Base-by-base conservation (phyloP, 2,888 invertebrate genomes). In the Eupithecia exiguata region DNA sequence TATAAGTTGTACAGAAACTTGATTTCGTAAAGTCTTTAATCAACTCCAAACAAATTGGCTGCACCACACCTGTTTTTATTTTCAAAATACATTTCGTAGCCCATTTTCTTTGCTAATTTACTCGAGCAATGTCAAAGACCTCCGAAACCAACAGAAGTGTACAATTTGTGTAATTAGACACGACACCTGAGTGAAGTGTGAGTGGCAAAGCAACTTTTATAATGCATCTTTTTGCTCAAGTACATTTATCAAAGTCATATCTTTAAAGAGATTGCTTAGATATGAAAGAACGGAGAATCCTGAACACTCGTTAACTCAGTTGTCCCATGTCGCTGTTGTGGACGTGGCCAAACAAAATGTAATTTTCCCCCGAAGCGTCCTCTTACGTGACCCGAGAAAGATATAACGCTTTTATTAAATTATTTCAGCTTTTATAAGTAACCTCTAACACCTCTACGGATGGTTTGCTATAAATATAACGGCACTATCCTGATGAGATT, bases 331-430 rank as follows among this genome's bases (percentile, higher is more conserved):
- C 91, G 88, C 79, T 83, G 84, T 58, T 25, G 58, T 84, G 89
- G 86, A 91, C 92, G 92, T 91, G 92, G 91, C 90, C 89, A 92
- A 93, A 92, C 93, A 93, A 92, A 94, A 94, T 93, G 92, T 94
- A 93, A 94, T 93, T 93, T 93, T 90, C 89, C 86, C 80, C 92
- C 90, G 88, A 90, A 91, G 91, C 91, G 88, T 86, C 88, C 91
- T 90, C 91, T 92, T 93, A 93, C 94, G 94, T 94, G 94, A 94
- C 93, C 92, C 92, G 87, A 87, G 88, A 87, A 91, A 92, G 91
- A 93, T 93, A 92, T 91, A 92, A 92, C 90, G 92, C 86, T 91
- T 92, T 92, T 93, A 93, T 93, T 91, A 92, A 92, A 93, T 93
- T 92, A 94, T 92, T 89, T 91, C 87, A 89, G 91, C 92, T 90